Conservation (phyloP, 2,797 vertebrate species). For the Tympanoctomys barrerae region DNA sequence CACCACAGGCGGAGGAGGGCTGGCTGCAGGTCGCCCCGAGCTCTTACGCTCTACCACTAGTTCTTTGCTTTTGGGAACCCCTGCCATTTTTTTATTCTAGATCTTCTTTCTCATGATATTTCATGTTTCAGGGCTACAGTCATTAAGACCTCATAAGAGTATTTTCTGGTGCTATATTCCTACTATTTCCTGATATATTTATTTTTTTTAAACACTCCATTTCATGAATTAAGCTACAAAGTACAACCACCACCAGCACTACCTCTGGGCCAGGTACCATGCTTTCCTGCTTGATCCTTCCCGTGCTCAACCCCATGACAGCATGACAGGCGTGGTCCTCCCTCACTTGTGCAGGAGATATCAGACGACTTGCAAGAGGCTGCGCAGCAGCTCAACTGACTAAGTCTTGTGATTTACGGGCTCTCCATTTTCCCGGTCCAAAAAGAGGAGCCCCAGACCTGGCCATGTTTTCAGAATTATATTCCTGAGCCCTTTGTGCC, state of each 20-base stretch:
- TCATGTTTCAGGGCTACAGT: background rate
- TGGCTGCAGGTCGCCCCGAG: accelerated
- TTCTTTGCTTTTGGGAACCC: background rate
- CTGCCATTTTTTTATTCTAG: background rate
- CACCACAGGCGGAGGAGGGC: background rate
- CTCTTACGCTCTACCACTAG: background rate
- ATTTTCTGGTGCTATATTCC: background rate
- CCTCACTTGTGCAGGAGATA: background rate
- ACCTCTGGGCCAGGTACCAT: background rate
- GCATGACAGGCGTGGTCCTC: background rate
- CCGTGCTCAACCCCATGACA: accelerated
- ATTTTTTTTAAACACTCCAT: background rate
- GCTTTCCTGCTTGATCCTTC: background rate
- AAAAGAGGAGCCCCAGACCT: background rate
- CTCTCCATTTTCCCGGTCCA: background rate
- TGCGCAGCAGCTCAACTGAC: accelerated
- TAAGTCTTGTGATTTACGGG: background rate
- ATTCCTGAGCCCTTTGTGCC: background rate
- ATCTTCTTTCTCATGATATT: background rate
- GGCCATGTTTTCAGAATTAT: background rate
- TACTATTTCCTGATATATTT: background rate
- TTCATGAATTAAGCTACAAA: background rate
- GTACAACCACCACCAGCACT: too few relatives aligned
- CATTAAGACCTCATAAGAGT: background rate
- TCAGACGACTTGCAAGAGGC: background rate